phyloP scores from a whole-genome alignment of 1,140 invertebrate genomes.

The Luehdorfia chinensis region DNA sequence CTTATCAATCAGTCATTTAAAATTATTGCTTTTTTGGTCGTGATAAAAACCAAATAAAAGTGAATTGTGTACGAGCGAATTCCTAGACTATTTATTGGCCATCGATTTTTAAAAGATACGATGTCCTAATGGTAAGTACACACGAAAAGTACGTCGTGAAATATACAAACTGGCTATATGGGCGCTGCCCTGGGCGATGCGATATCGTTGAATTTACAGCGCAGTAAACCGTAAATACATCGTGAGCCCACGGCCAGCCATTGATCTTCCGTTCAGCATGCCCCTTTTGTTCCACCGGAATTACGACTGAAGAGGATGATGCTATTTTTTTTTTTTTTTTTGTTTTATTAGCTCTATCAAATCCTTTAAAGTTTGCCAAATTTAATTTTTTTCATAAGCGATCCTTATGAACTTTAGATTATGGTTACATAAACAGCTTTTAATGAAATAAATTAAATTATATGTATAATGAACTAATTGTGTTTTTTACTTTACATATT shows the following conservation, averaged over 20 bases:
- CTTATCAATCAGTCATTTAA: background rate
- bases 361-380: no score
- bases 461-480: no score
- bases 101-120: constrained; percentile 5
- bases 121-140: constrained; percentile 5
- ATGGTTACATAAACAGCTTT: no score
- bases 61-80: no score
- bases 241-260: constrained; percentile 46
- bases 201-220: constrained; percentile 62
- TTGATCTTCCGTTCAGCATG: constrained; percentile 44
- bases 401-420: no score
- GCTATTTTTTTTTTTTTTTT: no score
- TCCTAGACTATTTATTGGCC: constrained; percentile 1
- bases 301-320: constrained; percentile 36
- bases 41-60: no score
- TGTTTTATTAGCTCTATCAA: no score
- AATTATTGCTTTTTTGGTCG: no score
- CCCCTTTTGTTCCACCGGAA: constrained; percentile 51
- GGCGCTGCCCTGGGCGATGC: constrained; percentile 32
- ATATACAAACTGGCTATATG: constrained; percentile 7
- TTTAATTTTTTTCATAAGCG: no score
- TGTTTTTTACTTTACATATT: no score
- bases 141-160: constrained; percentile 5
- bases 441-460: no score
- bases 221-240: constrained; percentile 61